These are phyloP conservation scores for Rhynchotus rufescens DNA, from an alignment of 2,797 vertebrate genomes.

Conservation along the genomic window DNA sequence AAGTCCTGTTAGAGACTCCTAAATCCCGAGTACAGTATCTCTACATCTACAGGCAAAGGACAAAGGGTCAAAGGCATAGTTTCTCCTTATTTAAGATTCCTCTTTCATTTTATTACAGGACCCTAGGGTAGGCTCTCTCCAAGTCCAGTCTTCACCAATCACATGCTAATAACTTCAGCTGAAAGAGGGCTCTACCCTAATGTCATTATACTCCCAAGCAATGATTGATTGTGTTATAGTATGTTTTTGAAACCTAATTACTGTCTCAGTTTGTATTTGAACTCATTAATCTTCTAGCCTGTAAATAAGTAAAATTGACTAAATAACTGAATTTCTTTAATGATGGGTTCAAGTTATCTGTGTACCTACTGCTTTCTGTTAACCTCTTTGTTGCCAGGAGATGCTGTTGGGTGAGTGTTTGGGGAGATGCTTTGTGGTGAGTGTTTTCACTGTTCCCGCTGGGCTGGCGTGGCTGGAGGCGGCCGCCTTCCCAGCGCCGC, in stretches of 20 bases:
- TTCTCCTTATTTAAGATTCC: constrained; percentile 77
- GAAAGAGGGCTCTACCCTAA: constrained; percentile 85
- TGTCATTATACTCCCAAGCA: constrained; percentile 86
- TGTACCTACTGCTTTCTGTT: constrained; percentile 90
- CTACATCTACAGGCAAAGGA: constrained; percentile 75
- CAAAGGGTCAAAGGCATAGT: constrained; percentile 77
- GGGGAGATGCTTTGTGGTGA: not conserved
- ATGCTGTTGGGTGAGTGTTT: constrained; percentile 37
- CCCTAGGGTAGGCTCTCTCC: constrained; percentile 76
- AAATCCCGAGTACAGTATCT: constrained; percentile 66
- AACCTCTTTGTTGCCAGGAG: constrained; percentile 84
- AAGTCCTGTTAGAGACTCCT: constrained; percentile 76
- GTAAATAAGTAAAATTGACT: constrained; percentile 99
- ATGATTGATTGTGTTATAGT: constrained; percentile 96
- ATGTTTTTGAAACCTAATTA: constrained; percentile 99
- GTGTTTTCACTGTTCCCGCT: constrained; percentile 50
- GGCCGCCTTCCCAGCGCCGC: accelerated
- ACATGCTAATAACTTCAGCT: constrained; percentile 86
- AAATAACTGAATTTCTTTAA: constrained; percentile 98
- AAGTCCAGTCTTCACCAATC: constrained; percentile 82
- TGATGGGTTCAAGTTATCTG: constrained; percentile 93
- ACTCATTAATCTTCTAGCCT: constrained; percentile 93
- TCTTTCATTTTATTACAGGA: constrained; percentile 79
- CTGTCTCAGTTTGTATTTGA: constrained; percentile 90
- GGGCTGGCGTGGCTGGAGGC: not conserved